Evolutionary conservation across 2,797 vertebrate species (phyloP).

Genomic region (Gouania willdenowi): DNA sequence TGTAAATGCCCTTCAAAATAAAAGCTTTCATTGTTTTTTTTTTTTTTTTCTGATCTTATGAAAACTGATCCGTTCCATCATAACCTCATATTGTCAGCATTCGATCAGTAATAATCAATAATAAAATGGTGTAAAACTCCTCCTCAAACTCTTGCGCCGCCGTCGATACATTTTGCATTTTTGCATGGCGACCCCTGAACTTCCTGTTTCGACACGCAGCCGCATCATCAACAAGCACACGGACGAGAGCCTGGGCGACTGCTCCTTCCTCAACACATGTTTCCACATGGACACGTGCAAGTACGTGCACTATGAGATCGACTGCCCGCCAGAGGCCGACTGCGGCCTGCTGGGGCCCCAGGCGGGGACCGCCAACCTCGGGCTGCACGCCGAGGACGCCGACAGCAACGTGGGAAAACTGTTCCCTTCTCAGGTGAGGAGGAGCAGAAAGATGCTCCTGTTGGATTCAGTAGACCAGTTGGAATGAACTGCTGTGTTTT

Average conservation of each 20-base stretch:
- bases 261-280: slow-evolving; percentile 94
- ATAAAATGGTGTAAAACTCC: too few species aligned
- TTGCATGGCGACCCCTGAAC: too few species aligned
- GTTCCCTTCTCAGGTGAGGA: slow-evolving; percentile 87
- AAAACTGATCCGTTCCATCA: too few species aligned
- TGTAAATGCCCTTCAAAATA: too few species aligned
- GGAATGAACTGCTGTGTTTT: background rate
- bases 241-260: slow-evolving; percentile 91
- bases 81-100: too few species aligned
- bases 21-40: too few species aligned
- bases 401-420: slow-evolving; percentile 86
- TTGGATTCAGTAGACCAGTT: background rate
- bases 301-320: slow-evolving; percentile 95
- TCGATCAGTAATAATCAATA: too few species aligned
- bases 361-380: slow-evolving; percentile 73
- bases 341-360: slow-evolving; percentile 67
- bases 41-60: too few species aligned
- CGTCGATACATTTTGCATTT: too few species aligned
- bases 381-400: slow-evolving; percentile 72
- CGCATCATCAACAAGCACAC: slow-evolving; percentile 96
- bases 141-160: too few species aligned
- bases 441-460: background rate
- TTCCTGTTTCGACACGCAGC: slow-evolving; percentile 44
- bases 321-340: slow-evolving; percentile 80
- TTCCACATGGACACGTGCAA: slow-evolving; percentile 98